phyloP scores from a whole-genome alignment of 1,140 invertebrate genomes.

The Cotesia chilonis region DNA sequence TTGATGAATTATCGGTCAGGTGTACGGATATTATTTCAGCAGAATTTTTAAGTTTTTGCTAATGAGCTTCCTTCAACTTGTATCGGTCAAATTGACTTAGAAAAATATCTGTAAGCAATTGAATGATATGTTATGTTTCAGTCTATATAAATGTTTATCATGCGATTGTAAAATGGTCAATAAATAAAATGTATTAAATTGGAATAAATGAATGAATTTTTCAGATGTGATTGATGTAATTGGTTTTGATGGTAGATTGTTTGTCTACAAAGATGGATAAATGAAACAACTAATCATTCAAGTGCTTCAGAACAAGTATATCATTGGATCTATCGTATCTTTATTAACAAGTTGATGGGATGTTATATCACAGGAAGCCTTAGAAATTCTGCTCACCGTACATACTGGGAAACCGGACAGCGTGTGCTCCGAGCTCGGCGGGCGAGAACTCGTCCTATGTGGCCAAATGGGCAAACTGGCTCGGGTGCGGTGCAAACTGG shows the following conservation, averaged over 20 bases:
- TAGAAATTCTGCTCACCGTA: conserved; percentile 67
- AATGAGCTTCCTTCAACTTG: conserved; percentile 54
- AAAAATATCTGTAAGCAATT: conserved; percentile 46
- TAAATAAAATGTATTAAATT: conserved; percentile 1
- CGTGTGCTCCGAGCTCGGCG: conserved; percentile 67
- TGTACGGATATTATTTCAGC: conserved; percentile 50
- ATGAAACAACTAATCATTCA: conserved; percentile 21
- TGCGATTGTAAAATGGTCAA: neutral
- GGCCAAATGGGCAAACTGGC: conserved; percentile 87
- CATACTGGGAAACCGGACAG: conserved; percentile 66
- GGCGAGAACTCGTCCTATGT: conserved; percentile 82
- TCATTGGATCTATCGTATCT: conserved; percentile 26
- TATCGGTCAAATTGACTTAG: conserved; percentile 40
- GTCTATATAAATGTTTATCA: neutral
- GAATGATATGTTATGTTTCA: conserved; percentile 1
- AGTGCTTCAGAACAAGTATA: conserved; percentile 28
- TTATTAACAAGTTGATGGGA: conserved; percentile 11
- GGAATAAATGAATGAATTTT: conserved; percentile 26
- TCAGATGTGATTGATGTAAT: conserved; percentile 5
- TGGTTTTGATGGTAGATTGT: neutral
- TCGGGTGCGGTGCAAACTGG: conserved; percentile 86
- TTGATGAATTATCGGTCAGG: conserved; percentile 46
- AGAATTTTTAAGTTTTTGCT: conserved; percentile 49
- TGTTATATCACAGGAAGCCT: conserved; percentile 41
- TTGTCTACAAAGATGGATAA: neutral